Percentiles rank a stretch among this genome's conserved stretches.
Conservation (phyloP, 1,140 invertebrate species). For the Lepidurus couesii region DNA sequence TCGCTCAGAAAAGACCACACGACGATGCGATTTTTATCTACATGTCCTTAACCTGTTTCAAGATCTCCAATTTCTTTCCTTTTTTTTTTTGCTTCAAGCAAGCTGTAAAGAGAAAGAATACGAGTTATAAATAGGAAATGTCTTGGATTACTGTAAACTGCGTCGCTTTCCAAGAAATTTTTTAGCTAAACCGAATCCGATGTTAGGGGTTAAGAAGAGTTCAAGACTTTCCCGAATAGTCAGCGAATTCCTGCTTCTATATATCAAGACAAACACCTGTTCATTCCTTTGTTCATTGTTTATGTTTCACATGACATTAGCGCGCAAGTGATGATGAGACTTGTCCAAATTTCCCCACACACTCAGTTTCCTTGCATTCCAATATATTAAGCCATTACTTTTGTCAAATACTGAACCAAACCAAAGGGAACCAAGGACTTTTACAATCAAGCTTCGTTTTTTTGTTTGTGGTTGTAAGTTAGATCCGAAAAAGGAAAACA, state of each 20-base stretch:
- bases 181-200: background rate
- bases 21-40: background rate
- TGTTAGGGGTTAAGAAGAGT: background rate
- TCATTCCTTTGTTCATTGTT: background rate
- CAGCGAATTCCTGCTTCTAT: background rate
- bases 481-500: background rate
- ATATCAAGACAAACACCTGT: background rate
- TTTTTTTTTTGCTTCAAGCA: no score
- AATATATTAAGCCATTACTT: constrained; percentile 22
- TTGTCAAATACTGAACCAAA: constrained; percentile 4
- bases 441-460: constrained; percentile 14
- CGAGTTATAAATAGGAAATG: no score
- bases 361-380: constrained; percentile 10
- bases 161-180: no score
- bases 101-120: no score
- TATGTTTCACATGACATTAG: background rate
- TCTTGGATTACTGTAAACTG: no score
- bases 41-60: background rate
- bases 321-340: background rate
- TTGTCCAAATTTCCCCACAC: background rate
- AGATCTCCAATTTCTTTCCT: no score
- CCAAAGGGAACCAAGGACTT: constrained; percentile 3
- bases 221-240: background rate
- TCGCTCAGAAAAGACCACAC: no score
- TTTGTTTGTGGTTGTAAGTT: background rate